Conservation (phyloP, 2,797 vertebrate species). For the Gadopsis marmoratus region DNA sequence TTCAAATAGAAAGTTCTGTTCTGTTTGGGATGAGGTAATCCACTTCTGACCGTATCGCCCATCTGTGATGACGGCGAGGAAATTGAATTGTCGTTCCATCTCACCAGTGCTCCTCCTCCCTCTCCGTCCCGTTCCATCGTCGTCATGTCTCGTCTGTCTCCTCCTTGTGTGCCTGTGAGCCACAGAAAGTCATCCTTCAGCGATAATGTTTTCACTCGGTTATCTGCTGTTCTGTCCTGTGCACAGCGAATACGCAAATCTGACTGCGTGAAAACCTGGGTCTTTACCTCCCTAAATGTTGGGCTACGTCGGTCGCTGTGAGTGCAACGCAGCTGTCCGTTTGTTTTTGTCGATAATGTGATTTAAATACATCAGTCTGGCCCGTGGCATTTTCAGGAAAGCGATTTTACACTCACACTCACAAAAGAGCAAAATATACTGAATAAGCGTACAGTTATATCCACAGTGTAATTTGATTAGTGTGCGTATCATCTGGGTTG, state of each 20-base stretch:
- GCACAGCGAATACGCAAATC: background rate
- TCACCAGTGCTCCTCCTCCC: background rate
- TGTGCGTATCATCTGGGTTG: conserved; percentile 1
- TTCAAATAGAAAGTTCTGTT: conserved; percentile 14
- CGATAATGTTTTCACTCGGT: background rate
- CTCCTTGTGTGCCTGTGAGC: conserved; percentile 13
- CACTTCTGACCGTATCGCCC: conserved; percentile 48
- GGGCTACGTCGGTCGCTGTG: background rate
- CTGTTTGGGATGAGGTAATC: conserved; percentile 57
- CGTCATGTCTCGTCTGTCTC: background rate
- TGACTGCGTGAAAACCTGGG: background rate
- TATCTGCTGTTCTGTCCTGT: background rate
- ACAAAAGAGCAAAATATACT: background rate
- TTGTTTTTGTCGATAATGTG: background rate
- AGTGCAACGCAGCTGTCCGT: background rate
- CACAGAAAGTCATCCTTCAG: background rate
- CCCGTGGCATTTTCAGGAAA: background rate
- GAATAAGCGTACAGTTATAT: background rate
- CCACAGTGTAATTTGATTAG: background rate
- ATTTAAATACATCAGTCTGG: background rate
- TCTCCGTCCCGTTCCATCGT: background rate
- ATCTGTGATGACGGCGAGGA: conserved; percentile 52
- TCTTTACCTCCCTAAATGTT: background rate
- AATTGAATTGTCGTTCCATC: conserved; percentile 68
- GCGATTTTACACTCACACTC: background rate